A percentile compares a stretch with the other conserved stretches of the same genome.
Conservation (phyloP, 2,113 vertebrate genomes). For the Hemiscyllium ocellatum region DNA sequence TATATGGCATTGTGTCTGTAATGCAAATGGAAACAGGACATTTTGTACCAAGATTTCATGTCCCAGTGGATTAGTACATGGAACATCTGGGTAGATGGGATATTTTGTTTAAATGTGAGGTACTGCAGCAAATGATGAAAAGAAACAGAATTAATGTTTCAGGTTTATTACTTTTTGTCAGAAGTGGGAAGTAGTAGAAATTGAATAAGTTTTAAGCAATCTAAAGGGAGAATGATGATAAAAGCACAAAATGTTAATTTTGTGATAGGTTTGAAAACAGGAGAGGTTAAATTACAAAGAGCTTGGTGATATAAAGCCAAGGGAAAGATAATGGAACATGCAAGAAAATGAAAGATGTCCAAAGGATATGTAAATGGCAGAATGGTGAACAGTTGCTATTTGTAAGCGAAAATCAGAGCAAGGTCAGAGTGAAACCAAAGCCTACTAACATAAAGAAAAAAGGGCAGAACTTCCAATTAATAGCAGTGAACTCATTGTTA, state of each 20-base stretch:
- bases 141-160: not conserved
- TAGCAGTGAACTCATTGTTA: too few relatives aligned
- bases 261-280: not conserved
- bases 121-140: not conserved
- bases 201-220: not conserved
- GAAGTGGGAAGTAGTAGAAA: not conserved
- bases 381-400: too few relatives aligned
- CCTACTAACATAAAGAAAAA: too few relatives aligned
- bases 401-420: too few relatives aligned
- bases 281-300: not conserved
- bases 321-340: not conserved
- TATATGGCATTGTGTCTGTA: not conserved
- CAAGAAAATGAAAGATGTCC: not conserved
- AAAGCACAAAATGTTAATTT: not conserved
- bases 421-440: too few relatives aligned
- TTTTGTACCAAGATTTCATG: not conserved
- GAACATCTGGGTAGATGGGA: not conserved
- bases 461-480: too few relatives aligned
- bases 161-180: not conserved
- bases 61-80: not conserved
- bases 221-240: not conserved
- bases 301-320: not conserved
- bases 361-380: not conserved
- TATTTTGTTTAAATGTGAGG: not conserved
- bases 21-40: not conserved